Conservation (phyloP, 2,797 vertebrate genomes). For the Dromococcyx pavoninus region DNA sequence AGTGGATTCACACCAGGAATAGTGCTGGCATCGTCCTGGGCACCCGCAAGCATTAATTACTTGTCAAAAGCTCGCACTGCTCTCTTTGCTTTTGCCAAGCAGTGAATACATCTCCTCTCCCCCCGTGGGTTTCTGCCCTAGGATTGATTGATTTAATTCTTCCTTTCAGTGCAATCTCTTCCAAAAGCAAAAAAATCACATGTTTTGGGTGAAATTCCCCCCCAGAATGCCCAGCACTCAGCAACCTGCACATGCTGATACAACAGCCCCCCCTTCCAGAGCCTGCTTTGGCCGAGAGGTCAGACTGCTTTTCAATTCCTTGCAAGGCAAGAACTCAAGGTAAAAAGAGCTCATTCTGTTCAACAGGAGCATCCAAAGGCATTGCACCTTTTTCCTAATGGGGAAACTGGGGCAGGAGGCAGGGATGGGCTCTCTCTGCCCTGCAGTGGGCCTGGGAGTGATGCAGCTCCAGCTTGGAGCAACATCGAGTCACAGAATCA, state of each 20-base stretch:
- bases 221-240: accelerated
- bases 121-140: accelerated
- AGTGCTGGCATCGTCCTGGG: background rate
- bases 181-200: background rate
- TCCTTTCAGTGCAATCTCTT: background rate
- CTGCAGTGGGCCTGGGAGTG: background rate
- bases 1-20: background rate
- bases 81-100: background rate
- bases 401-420: background rate
- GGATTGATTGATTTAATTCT: background rate
- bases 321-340: too few relatives aligned
- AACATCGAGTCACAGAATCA: too few relatives aligned
- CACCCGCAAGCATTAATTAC: background rate
- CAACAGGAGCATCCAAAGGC: background rate
- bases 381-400: background rate
- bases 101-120: background rate
- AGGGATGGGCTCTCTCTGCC: background rate
- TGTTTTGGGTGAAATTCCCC: background rate
- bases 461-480: background rate
- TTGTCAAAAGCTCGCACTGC: background rate
- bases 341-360: accelerated
- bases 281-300: background rate
- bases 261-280: background rate
- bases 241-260: background rate
- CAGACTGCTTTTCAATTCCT: background rate